Percentiles rank a stretch among this genome's conserved stretches.
phyloP scores from a whole-genome alignment of 2,113 vertebrate species.

The Penelope pileata region DNA sequence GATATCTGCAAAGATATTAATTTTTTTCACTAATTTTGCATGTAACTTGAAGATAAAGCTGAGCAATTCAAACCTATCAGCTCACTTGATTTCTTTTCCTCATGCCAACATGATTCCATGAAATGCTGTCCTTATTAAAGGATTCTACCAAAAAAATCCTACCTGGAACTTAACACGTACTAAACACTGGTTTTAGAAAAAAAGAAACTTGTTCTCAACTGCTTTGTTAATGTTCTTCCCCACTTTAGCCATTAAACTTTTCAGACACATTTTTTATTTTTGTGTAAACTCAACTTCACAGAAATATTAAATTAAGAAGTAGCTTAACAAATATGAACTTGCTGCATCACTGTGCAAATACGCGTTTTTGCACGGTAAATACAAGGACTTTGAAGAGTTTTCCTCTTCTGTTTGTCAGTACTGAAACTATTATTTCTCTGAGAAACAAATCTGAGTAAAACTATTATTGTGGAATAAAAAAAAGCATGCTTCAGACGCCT shows the following conservation, averaged over 20 bases:
- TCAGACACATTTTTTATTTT: background rate
- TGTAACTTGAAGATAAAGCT: background rate
- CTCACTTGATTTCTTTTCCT: background rate
- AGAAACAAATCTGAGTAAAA: background rate
- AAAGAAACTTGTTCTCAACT: background rate
- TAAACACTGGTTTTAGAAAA: background rate
- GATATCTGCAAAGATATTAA: background rate
- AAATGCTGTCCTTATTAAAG: background rate
- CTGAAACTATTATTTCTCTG: background rate
- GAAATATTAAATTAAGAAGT: background rate
- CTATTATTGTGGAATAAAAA: background rate
- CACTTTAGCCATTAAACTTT: background rate
- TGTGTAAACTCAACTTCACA: background rate
- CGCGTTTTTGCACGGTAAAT: background rate
- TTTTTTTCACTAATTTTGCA: background rate
- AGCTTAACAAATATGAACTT: background rate
- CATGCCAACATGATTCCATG: background rate
- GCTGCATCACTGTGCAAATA: background rate
- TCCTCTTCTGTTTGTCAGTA: background rate
- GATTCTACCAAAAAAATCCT: background rate
- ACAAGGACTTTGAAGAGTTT: background rate
- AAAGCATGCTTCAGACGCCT: background rate
- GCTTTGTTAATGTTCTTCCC: background rate
- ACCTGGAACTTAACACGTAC: background rate
- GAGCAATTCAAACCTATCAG: background rate